A percentile compares a stretch with the other conserved stretches of the same genome.
phyloP scores from a whole-genome alignment of 1,140 invertebrate species.

The Calephelis nemesis region DNA sequence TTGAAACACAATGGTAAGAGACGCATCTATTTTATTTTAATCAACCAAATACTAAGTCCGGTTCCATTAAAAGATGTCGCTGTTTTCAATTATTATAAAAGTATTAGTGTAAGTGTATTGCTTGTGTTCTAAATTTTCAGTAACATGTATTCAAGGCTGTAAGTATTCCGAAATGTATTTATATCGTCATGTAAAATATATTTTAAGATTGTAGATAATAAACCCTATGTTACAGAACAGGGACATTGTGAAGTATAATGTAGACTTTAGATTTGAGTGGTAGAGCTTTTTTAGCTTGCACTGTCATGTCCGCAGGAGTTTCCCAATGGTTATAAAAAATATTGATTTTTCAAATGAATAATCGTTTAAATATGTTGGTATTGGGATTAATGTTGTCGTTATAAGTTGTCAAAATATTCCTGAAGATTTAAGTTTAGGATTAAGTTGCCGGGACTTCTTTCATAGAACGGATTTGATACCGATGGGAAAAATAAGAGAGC shows the following conservation, averaged over 20 bases:
- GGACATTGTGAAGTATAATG: slow-evolving; percentile 3
- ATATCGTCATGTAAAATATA: slow-evolving; percentile 8
- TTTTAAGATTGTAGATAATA: slow-evolving; percentile 7
- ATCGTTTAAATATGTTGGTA: no score
- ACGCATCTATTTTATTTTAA: no score
- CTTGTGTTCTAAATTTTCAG: not conserved
- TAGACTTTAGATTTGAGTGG: slow-evolving; percentile 12
- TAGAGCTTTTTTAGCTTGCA: slow-evolving; percentile 11
- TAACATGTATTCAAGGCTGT: not conserved
- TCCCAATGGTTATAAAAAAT: not conserved
- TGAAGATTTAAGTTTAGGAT: no score
- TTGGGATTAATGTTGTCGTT: no score
- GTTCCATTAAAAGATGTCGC: not conserved
- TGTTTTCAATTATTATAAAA: not conserved
- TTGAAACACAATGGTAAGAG: no score
- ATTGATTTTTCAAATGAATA: no score
- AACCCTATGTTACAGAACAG: slow-evolving; percentile 1
- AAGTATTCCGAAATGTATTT: not conserved
- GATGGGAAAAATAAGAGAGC: no score
- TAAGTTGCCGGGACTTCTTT: no score
- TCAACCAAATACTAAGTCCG: no score
- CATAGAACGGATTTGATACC: no score
- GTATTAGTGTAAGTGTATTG: no score
- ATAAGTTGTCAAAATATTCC: no score
- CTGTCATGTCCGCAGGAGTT: slow-evolving; percentile 10